Percentiles rank a stretch among this genome's conserved stretches.
These are phyloP conservation scores for Boulengeromyrus knoepffleri DNA, from an alignment of 2,113 vertebrate species.

Conservation along the genomic window DNA sequence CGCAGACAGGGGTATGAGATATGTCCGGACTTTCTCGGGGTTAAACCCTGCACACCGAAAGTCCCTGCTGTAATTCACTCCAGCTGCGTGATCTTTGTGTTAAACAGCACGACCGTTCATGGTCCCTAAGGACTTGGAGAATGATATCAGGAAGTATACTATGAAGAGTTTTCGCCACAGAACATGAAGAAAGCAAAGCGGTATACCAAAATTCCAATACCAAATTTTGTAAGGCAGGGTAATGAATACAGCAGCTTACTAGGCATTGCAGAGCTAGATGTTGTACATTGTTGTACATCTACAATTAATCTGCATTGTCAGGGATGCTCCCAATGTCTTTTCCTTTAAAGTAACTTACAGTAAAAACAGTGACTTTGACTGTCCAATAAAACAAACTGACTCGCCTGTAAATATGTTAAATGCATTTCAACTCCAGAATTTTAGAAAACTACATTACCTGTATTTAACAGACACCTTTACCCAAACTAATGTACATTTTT, in stretches of 20 bases:
- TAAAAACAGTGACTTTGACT: background rate
- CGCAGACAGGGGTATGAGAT: background rate
- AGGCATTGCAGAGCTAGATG: background rate
- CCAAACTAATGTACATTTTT: background rate
- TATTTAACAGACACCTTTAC: background rate
- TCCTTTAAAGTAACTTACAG: background rate
- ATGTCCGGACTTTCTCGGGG: background rate
- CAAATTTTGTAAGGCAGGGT: background rate
- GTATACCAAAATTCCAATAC: background rate
- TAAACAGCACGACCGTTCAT: background rate
- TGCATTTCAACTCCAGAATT: background rate
- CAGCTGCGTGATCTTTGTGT: background rate
- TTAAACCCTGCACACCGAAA: background rate
- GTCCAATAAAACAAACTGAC: background rate
- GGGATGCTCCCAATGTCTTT: background rate
- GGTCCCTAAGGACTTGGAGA: background rate
- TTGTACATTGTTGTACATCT: background rate
- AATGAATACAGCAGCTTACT: background rate
- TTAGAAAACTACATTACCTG: background rate
- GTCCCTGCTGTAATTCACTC: background rate
- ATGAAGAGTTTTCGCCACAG: background rate
- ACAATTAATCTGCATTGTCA: background rate
- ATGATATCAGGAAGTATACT: background rate
- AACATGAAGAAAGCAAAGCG: background rate
- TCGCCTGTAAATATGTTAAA: background rate